phyloP scores from a whole-genome alignment of 2,113 vertebrate genomes.

The Mastomys coucha region DNA sequence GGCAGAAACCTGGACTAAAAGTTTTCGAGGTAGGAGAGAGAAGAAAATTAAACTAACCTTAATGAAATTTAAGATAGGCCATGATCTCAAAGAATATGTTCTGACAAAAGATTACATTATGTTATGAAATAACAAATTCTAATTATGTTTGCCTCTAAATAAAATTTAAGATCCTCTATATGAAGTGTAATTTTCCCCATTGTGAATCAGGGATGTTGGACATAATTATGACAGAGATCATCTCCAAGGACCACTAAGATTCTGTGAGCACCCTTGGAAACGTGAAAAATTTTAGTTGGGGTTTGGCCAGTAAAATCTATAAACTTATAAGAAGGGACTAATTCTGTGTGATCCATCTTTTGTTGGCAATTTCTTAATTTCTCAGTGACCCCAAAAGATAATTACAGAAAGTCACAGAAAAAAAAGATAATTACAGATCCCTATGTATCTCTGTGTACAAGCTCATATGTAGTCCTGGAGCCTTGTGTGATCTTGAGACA shows the following conservation, averaged over 20 bases:
- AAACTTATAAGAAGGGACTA: neutral
- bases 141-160: slow-evolving; percentile 18
- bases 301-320: neutral
- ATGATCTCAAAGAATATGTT: neutral
- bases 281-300: neutral
- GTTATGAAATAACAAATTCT: neutral
- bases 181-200: neutral
- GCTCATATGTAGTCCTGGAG: neutral
- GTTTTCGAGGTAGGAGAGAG: slow-evolving; percentile 79
- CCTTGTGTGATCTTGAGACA: neutral
- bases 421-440: neutral
- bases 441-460: neutral
- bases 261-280: neutral
- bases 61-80: neutral
- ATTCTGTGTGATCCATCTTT: neutral
- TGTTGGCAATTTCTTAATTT: neutral
- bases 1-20: slow-evolving; percentile 88
- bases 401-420: neutral
- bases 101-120: neutral
- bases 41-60: neutral
- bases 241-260: neutral
- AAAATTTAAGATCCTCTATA: neutral
- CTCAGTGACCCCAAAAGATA: neutral
- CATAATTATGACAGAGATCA: neutral
- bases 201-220: neutral